Conservation (phyloP, 2,113 vertebrate species). For the Hippocampus barbouri region DNA sequence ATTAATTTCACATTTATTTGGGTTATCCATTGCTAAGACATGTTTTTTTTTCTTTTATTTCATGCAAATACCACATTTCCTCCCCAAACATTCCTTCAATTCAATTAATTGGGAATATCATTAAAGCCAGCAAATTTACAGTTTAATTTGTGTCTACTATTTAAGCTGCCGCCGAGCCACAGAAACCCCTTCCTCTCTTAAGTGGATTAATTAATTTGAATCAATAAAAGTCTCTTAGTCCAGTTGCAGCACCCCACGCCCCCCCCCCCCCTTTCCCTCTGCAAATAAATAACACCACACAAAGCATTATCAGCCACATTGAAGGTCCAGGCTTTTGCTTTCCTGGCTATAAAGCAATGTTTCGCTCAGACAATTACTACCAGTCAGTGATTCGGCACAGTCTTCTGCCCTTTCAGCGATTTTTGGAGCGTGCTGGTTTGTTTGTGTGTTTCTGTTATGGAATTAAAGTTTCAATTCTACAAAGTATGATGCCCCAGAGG, state of each 20-base stretch:
- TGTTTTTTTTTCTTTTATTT: conserved; percentile 29
- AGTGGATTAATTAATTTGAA: conserved; percentile 80
- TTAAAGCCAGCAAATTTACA: conserved; percentile 75
- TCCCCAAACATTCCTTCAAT: conserved; percentile 69
- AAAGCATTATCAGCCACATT: conserved; percentile 60
- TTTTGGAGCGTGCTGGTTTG: conserved; percentile 23
- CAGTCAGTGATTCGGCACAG: conserved; percentile 23
- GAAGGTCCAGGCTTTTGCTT: conserved; percentile 53
- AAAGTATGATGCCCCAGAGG: neutral
- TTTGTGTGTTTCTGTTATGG: conserved; percentile 13
- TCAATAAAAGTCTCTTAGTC: conserved; percentile 72
- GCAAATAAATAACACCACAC: conserved; percentile 54
- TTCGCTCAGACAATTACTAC: conserved; percentile 48
- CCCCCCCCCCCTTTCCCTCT: conserved; percentile 1
- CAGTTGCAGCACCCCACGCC: conserved; percentile 40
- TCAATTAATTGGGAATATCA: conserved; percentile 76
- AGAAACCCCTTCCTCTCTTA: conserved; percentile 68
- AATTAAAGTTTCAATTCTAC: neutral
- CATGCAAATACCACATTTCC: conserved; percentile 71
- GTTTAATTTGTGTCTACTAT: conserved; percentile 75
- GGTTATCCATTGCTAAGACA: conserved; percentile 73
- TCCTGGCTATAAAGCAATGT: conserved; percentile 39
- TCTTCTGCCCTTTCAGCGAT: conserved; percentile 32
- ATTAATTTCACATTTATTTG: conserved; percentile 74
- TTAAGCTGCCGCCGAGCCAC: conserved; percentile 68